Evolutionary conservation across 2,113 vertebrate genomes (phyloP).

Genomic region (Burhinus oedicnemus): DNA sequence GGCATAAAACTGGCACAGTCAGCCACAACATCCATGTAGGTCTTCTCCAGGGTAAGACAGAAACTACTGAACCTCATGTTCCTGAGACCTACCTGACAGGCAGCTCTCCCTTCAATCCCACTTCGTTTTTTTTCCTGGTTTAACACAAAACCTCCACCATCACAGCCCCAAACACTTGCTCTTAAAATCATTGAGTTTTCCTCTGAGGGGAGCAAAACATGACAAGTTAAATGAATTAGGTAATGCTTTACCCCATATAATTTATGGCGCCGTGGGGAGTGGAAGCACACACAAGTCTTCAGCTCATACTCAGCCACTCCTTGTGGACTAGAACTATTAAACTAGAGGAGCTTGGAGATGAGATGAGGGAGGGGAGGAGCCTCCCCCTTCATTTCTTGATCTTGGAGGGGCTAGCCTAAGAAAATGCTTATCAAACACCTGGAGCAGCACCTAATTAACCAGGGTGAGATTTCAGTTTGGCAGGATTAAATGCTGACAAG

Average conservation of each 20-base stretch:
- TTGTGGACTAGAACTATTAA: not conserved
- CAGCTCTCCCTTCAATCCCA: not conserved
- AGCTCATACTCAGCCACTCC: not conserved
- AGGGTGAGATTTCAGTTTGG: not conserved
- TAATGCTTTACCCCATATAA: not conserved
- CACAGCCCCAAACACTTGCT: not conserved
- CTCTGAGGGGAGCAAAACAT: not conserved
- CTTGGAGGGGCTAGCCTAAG: not conserved
- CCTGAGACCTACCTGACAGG: not conserved
- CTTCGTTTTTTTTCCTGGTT: not conserved
- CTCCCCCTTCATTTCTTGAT: not conserved
- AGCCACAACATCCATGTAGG: not conserved
- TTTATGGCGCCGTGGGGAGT: not conserved
- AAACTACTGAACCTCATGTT: not conserved
- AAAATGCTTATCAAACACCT: not conserved
- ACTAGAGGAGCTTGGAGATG: not conserved
- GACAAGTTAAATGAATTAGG: not conserved
- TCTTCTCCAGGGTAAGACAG: not conserved
- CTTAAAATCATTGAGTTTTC: not conserved
- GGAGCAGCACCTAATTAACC: slow-evolving; percentile 36
- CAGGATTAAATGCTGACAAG: not conserved
- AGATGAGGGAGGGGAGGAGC: not conserved
- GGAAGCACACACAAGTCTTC: not conserved
- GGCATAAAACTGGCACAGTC: not conserved
- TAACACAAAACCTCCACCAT: not conserved